phyloP scores from a whole-genome alignment of 2,888 invertebrate genomes.

The Silvanus unidentatus region DNA sequence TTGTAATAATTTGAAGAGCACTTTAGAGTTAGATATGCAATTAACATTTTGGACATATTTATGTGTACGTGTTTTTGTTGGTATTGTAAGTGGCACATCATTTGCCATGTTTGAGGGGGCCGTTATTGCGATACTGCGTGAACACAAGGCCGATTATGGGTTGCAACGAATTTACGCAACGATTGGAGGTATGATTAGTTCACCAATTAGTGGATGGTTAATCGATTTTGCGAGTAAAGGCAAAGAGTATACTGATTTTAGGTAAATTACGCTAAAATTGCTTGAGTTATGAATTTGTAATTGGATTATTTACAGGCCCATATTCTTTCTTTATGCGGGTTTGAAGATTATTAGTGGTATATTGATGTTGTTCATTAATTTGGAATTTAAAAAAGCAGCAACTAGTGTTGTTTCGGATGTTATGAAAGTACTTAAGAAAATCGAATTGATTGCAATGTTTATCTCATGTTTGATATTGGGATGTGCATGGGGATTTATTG shows the following conservation, averaged over 20 bases:
- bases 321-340: conserved; percentile 68
- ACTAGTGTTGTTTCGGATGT: conserved; percentile 65
- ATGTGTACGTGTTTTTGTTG: conserved; percentile 56
- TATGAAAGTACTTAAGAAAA: conserved; percentile 58
- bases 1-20: conserved; percentile 56
- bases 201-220: conserved; percentile 66
- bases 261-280: not conserved
- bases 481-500: conserved; percentile 77
- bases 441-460: conserved; percentile 67
- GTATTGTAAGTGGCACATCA: conserved; percentile 67
- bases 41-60: conserved; percentile 71
- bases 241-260: conserved; percentile 66
- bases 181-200: conserved; percentile 73
- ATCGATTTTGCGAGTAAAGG: conserved; percentile 68
- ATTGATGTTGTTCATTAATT: conserved; percentile 64
- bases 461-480: conserved; percentile 67
- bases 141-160: conserved; percentile 72
- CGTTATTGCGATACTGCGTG: conserved; percentile 67
- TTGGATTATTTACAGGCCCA: too few relatives aligned
- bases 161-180: conserved; percentile 70
- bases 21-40: conserved; percentile 57
- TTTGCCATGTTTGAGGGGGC: conserved; percentile 79
- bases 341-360: conserved; percentile 62
- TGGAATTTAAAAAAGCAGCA: conserved; percentile 71
- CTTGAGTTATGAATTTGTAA: conserved; percentile 23